These are phyloP conservation scores for Rotaria macrura DNA, from an alignment of 2,888 invertebrate genomes.

Conservation along the genomic window DNA sequence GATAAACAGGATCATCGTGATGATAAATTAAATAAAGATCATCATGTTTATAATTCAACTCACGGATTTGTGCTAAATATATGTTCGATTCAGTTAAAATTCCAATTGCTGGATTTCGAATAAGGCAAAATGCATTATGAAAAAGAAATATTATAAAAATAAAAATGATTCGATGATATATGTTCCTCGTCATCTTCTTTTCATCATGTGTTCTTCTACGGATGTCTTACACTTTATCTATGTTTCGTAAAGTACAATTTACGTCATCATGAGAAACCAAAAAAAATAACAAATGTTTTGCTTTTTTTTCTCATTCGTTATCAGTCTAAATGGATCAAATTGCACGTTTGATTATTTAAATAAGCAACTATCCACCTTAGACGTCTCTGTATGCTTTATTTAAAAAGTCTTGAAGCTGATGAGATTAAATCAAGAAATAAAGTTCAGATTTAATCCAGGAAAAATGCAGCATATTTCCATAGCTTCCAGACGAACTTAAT, in stretches of 20 bases:
- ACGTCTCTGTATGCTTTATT: no score
- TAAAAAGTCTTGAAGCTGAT: no score
- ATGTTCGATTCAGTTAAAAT: not conserved
- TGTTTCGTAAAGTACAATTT: not conserved
- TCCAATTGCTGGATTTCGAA: not conserved
- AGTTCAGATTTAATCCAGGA: no score
- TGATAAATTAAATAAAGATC: not conserved
- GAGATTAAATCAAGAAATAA: no score
- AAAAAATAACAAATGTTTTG: not conserved
- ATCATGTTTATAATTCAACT: not conserved
- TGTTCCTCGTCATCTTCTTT: not conserved
- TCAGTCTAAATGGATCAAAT: not conserved
- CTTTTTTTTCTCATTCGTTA: not conserved
- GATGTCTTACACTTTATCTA: not conserved
- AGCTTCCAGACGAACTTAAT: no score
- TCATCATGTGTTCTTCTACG: not conserved
- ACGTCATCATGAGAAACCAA: not conserved
- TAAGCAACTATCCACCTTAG: no score
- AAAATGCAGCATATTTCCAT: no score
- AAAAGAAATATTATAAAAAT: not conserved
- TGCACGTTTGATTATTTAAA: no score
- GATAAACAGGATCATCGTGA: not conserved
- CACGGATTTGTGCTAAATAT: not conserved
- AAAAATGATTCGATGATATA: not conserved
- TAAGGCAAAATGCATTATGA: not conserved